Percentiles rank a stretch among this genome's conserved stretches.
Conservation (phyloP, 2,113 vertebrate genomes). For the Solenodon paradoxus region DNA sequence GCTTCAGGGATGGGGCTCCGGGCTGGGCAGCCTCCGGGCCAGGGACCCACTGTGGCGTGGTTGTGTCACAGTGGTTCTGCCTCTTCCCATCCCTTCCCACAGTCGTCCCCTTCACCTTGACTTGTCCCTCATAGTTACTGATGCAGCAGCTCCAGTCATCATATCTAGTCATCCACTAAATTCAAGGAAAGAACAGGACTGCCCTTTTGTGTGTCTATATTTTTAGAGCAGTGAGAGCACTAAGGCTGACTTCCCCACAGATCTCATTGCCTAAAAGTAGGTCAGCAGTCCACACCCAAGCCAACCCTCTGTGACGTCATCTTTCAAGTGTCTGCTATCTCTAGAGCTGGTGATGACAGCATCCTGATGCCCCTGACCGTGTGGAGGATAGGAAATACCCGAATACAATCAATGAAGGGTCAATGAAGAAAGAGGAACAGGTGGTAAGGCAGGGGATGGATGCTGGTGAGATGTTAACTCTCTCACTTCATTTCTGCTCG, state of each 20-base stretch:
- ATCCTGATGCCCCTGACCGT: background rate
- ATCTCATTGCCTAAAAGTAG: background rate
- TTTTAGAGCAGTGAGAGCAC: background rate
- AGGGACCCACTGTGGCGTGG: background rate
- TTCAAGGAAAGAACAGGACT: background rate
- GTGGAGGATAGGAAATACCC: background rate
- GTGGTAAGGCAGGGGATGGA: too few relatives aligned
- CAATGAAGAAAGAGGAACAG: background rate
- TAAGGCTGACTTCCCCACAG: background rate
- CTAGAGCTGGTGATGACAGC: background rate
- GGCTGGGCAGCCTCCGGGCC: background rate
- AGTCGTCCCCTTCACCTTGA: background rate
- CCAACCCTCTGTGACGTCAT: background rate
- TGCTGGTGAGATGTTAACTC: background rate
- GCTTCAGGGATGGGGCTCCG: background rate
- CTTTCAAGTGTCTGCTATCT: background rate
- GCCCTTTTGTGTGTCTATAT: background rate
- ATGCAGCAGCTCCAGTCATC: background rate
- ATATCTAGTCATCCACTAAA: background rate
- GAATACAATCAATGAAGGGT: background rate
- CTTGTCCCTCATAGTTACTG: background rate
- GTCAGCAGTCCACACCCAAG: background rate
- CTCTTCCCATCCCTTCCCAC: background rate
- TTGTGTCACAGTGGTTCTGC: accelerated
- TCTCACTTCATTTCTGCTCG: background rate